Evolutionary conservation across 1,140 invertebrate genomes (phyloP), one percentile per base, ranked within the genome.

Genomic region (Cryptotermes secundus): DNA sequence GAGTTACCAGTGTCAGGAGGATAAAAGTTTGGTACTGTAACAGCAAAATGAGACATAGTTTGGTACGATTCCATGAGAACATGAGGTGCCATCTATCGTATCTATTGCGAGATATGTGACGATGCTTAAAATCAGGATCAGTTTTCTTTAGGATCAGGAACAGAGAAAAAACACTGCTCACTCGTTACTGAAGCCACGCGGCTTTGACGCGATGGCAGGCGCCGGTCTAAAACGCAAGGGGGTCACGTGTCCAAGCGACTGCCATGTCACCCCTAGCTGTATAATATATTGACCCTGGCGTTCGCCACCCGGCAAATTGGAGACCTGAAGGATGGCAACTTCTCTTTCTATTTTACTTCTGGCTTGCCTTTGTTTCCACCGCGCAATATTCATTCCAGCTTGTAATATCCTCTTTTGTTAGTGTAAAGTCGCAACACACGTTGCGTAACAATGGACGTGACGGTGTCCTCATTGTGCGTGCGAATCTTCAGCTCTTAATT

Each of bases 241-340:
- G 38, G 53, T 59, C 59, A 72, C 59, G 59, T 72, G 59, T 72
- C 16, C 31, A 31, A 72, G 26, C 59, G 59, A n/a, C 59, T 26
- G 59, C n/a, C 59, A 16, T 72, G 26, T 31, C 7, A 31, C 59
- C 26, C 26, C 26, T 14, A 12, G 53, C 59, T 31, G 26, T 14
- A 72, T 72, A 72, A 72, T 72, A 31, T 31, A 72, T 72, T 72
- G 59, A 72, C 59, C 59, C 59, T 9, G 59, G 7, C 26, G 59
- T n/a, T 72, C 59, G 59, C 59, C 59, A 72, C 59, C 59, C 16
- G 31, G 59, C 59, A 72, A 72, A 72, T 72, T 72, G 59, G 59
- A 72, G 31, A 72, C n/a, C 26, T 72, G 26, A 31, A 72, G 16
- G 59, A 72, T 31, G 59, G 26, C 26, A 72, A n/a, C 26, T 31